Base-by-base conservation (phyloP, 2,888 invertebrate genomes). In the Hyposoter didymator region DNA sequence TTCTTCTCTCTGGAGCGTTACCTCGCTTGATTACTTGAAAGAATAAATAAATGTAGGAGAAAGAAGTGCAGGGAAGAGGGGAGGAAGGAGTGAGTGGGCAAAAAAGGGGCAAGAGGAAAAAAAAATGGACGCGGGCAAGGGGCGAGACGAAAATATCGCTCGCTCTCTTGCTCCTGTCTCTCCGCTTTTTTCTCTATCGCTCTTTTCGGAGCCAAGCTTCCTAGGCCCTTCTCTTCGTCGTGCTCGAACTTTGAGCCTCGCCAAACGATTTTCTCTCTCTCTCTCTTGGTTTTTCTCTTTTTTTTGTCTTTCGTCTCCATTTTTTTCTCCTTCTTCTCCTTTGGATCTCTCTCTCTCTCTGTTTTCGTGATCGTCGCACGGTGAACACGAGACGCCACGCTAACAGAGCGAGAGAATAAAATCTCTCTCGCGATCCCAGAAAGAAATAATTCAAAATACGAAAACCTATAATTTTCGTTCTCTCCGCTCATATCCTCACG, bases 401-500 rank as follows among this genome's bases (percentile, higher is more conserved):
- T 90, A 90, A 90, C 90, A 90, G 79, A 64, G 70, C 28, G 66
- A 45, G 59, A 79, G 62, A 79, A 35, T 8, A 72, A 72, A 47
- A 1, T 28, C 73, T 81, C 82, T 69, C 82, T 81, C 72, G 72
- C 74, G 82, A 69, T 87, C 87, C 75, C 82, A 82, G 88, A 87
- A 90, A 90, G 90, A 91, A 92, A 93, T 93, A 92, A 93, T 91
- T 93, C 92, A 92, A 92, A 92, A 90, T 88, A 90, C 92, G 91
- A 92, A 93, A 92, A 92, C 92, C 92, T 92, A 93, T 93, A 93
- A 93, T 93, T 93, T 93, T 92, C 89, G 90, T 87, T 89, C 88
- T 76, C 80, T 72, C 22, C 75, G 45, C 85, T n/a, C n/a, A 69
- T 85, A 84, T 84, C 86, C 88, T 89, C 89, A 88, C 90, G 89